Base-by-base conservation (phyloP, 2,113 vertebrate species). In the Canis aureus region DNA sequence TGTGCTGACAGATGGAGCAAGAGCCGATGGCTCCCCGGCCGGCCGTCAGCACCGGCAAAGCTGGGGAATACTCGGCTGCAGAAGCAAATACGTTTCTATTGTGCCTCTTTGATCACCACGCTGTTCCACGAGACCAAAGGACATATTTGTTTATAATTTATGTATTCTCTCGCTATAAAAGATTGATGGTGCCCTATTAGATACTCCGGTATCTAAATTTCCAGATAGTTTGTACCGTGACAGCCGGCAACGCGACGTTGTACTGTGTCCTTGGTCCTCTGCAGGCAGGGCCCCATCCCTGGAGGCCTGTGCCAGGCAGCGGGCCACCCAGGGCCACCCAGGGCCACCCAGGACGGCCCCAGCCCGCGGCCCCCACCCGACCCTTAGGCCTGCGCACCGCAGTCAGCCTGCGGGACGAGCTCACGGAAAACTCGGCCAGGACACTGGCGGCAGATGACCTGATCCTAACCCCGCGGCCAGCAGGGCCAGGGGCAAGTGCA, bases 1-100 rank as follows among this genome's bases (percentile, higher is more conserved):
- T 99, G 99, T 99, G 99, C 98, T 99, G 99, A 99, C 99, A 99
- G 98, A 99, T 98, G 99, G 98, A 99, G 99, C 99, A 99, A 99
- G 99, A 99, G 99, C 98, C 98, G 98, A 98, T 98, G 98, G 99
- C 98, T 99, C 98, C 96, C 98, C 76, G 98, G 97, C 99, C 98
- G 98, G 98, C 99, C 98, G 95, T 98, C 99, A 98, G 95, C 97
- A 16, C 88, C 67, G 97, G 98, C 67, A 96, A 96, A 92, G 86
- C 98, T 97, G 94, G 98, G 98, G 98, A 98, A 98, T 97, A 97
- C 94, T 97, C 64, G 97, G 98, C 91, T 90, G 97, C 88, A 98
- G 98, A 98, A 98, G 98, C 98, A 98, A 98, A 98, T 98, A 98
- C 98, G 95, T 98, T 97, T 98, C 98, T 97, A 98, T 99, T 99